phyloP scores from a whole-genome alignment of 23 tunicate genomes.

The Clavelina lepadiformis region DNA sequence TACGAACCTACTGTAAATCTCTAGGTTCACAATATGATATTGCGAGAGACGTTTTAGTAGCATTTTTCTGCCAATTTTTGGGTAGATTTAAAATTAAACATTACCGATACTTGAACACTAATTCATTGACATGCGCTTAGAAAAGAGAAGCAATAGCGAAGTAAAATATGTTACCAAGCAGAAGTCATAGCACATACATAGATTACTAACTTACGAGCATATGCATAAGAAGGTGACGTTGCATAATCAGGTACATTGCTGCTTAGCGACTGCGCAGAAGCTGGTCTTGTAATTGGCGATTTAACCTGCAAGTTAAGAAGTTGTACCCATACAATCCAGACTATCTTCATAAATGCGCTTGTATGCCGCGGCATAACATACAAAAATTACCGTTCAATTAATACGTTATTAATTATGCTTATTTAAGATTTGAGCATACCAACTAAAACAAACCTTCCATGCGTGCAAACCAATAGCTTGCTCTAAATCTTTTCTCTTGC shows the following conservation, averaged over 20 bases:
- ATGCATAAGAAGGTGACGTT: conserved; percentile 7
- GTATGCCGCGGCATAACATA: background rate
- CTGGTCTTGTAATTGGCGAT: background rate
- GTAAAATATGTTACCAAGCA: too few relatives aligned
- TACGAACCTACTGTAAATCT: too few relatives aligned
- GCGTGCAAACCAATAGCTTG: conserved; percentile 55
- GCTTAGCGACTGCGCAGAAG: background rate
- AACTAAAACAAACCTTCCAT: background rate
- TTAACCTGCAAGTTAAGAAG: conserved; percentile 3
- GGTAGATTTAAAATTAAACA: too few relatives aligned
- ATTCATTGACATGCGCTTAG: too few relatives aligned
- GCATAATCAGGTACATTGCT: conserved; percentile 10
- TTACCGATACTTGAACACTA: too few relatives aligned
- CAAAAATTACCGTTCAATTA: background rate
- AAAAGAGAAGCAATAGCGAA: too few relatives aligned
- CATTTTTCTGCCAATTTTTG: too few relatives aligned
- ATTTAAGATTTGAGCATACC: background rate
- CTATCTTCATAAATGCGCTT: background rate
- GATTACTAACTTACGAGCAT: too few relatives aligned
- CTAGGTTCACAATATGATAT: too few relatives aligned
- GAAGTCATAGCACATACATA: too few relatives aligned
- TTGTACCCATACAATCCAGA: background rate
- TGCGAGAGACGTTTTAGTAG: too few relatives aligned
- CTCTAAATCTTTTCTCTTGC: conserved; percentile 14
- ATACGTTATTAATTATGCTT: background rate